Evolutionary conservation across 2,113 vertebrate species (phyloP).

Genomic region (Periophthalmus modestus): DNA sequence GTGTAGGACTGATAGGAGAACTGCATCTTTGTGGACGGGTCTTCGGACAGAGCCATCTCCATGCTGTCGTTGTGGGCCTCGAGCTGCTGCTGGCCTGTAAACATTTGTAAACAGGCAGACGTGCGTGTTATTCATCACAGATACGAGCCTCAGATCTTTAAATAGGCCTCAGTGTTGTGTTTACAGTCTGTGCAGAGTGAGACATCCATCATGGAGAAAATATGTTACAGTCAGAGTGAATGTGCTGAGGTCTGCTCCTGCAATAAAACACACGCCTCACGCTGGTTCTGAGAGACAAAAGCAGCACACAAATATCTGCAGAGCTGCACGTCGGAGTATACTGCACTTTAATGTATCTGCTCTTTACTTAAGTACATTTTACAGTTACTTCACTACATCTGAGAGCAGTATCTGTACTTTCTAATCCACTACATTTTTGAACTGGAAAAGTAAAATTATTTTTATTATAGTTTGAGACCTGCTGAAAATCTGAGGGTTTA

Average conservation of each 20-base stretch:
- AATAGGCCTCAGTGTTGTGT: constrained; percentile 23
- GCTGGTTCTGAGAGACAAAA: not conserved
- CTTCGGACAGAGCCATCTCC: constrained; percentile 47
- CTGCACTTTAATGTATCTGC: too few relatives aligned
- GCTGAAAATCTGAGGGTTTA: too few relatives aligned
- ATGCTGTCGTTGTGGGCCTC: not conserved
- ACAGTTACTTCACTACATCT: too few relatives aligned
- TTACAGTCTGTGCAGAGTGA: not conserved
- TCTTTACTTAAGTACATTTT: too few relatives aligned
- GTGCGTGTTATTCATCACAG: constrained; percentile 2
- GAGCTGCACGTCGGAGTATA: too few relatives aligned
- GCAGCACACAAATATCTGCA: not conserved
- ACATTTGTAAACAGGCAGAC: not conserved
- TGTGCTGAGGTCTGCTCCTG: constrained; percentile 10
- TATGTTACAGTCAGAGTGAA: constrained; percentile 9
- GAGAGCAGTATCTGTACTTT: too few relatives aligned
- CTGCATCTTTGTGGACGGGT: constrained; percentile 70
- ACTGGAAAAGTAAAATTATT: too few relatives aligned
- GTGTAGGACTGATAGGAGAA: constrained; percentile 85
- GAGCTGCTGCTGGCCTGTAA: constrained; percentile 49
- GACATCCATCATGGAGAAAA: not conserved
- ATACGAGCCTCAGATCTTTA: constrained; percentile 8
- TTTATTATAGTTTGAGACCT: too few relatives aligned
- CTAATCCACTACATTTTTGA: too few relatives aligned
- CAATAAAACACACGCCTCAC: constrained; percentile 14